Conservation (phyloP, 1,140 invertebrate species). For the Drosophila paulistorum region DNA sequence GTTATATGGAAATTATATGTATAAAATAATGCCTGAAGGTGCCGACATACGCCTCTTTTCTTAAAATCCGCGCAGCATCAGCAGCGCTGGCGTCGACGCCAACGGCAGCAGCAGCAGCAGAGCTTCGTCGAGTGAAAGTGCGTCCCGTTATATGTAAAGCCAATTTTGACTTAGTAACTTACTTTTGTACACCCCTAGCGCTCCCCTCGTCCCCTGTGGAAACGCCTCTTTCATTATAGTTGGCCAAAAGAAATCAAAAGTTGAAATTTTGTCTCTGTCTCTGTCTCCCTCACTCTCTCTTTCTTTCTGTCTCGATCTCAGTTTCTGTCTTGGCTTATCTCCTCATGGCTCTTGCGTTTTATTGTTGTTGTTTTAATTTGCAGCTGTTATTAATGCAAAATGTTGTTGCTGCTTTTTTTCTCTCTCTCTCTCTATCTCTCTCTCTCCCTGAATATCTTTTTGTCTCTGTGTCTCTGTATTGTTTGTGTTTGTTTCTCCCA, state of each 20-base stretch:
- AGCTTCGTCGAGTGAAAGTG: slow-evolving; percentile 48
- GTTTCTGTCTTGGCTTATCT: slow-evolving; percentile 1
- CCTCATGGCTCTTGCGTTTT: slow-evolving; percentile 1
- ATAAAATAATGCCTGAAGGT: slow-evolving; percentile 10
- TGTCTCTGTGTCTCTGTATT: slow-evolving; percentile 6
- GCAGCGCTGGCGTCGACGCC: background rate
- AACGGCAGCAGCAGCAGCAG: background rate
- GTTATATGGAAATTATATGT: slow-evolving; percentile 1
- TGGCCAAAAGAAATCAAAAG: slow-evolving; percentile 57
- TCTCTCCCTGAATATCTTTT: background rate
- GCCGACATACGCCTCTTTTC: slow-evolving; percentile 2
- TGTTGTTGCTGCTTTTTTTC: background rate
- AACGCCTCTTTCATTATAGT: slow-evolving; percentile 11
- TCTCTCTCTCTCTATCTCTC: too few species aligned
- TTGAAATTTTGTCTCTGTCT: slow-evolving; percentile 18
- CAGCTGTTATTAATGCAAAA: slow-evolving; percentile 53
- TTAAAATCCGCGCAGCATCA: background rate
- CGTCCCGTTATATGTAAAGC: slow-evolving; percentile 51
- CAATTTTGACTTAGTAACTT: slow-evolving; percentile 62
- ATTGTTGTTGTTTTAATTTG: slow-evolving; percentile 55
- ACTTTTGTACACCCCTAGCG: slow-evolving; percentile 22
- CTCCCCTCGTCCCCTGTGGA: slow-evolving; percentile 1
- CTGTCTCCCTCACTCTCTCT: background rate
- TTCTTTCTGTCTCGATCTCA: background rate
- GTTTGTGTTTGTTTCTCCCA: slow-evolving; percentile 9